Base-by-base conservation (phyloP, 2,797 vertebrate species). In the Aselliscus stoliczkanus region DNA sequence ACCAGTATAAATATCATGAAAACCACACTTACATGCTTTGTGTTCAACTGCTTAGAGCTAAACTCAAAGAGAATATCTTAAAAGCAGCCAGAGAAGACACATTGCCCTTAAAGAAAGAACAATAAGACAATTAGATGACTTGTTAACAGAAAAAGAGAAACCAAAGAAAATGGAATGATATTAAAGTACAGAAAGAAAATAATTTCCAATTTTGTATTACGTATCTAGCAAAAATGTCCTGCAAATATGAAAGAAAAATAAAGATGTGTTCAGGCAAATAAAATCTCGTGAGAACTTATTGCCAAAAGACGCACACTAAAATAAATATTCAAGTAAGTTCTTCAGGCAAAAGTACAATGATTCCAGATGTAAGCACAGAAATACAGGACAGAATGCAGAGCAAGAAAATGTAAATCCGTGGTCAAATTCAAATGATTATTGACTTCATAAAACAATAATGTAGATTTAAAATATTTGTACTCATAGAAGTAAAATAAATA, bases 31-130 rank as follows among this genome's bases (percentile, higher is more conserved):
- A 83, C 77, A 58, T 39, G 31, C 37, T 70, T 23, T 42, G 39
- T 73, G 13, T 5, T 39, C 93, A 94, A 92, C 12, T 60, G 17
- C 31, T 97, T 69, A 95, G 82, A 94, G 84, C 62, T 50, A 77
- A 96, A 69, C 42, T 87, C 86, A 96, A 96, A 93, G 42, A 65
- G 73, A 76, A 52, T 44, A 86, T 72, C 31, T 82, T 79, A 82
- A 94, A 94, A 89, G 56, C 56, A 94, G 14, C 5, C 64, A 80
- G 69, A 96, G 75, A 75, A 79, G 60, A 69, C 4, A 44, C 27
- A 44, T 92, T 67, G 39, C 29, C 72, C 31, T 93, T 95, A 88
- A 81, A 94, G 54, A 90, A 76, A 7, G 34, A 95, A 72, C 29
- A 64, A 27, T 58, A 93, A 77, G 29, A 64, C 13, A 58, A 79